Evolutionary conservation across 2,113 vertebrate species (phyloP).

Genomic region (Corynorhinus townsendii): DNA sequence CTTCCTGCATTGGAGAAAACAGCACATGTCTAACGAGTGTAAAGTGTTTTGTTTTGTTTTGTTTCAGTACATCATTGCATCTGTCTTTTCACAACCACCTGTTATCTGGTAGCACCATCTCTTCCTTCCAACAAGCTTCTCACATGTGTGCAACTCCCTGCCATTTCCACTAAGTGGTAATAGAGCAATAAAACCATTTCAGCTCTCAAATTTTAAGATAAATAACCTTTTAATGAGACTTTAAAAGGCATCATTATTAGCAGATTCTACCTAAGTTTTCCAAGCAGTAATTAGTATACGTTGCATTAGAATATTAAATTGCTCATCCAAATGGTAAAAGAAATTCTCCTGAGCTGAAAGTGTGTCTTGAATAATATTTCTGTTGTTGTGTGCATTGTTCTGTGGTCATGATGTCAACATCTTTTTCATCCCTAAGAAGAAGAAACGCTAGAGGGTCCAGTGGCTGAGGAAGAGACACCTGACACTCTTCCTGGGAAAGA

Average conservation of each 20-base stretch:
- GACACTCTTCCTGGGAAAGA: constrained; percentile 89
- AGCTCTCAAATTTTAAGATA: constrained; percentile 77
- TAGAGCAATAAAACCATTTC: constrained; percentile 83
- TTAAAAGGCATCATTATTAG: not conserved
- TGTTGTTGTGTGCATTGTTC: constrained; percentile 82
- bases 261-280: not conserved
- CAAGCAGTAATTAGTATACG: not conserved
- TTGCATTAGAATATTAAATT: constrained; percentile 13
- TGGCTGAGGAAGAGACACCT: constrained; percentile 87
- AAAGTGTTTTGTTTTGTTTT: constrained; percentile 16
- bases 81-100: constrained; percentile 68
- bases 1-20: constrained; percentile 78
- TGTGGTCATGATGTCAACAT: constrained; percentile 92
- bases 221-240: constrained; percentile 40
- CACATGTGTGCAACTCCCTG: constrained; percentile 60
- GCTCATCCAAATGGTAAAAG: not conserved
- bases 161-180: constrained; percentile 70
- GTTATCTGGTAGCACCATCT: constrained; percentile 65
- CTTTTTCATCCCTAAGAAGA: constrained; percentile 91
- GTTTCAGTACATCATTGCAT: constrained; percentile 41
- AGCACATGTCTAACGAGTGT: constrained; percentile 64
- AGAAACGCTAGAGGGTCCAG: constrained; percentile 88
- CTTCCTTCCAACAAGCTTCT: constrained; percentile 55
- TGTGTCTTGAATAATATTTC: constrained; percentile 64
- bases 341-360: constrained; percentile 68